These are phyloP conservation scores for Prosopocoilus inquinatus DNA, from an alignment of 2,888 invertebrate species.

Conservation along the genomic window DNA sequence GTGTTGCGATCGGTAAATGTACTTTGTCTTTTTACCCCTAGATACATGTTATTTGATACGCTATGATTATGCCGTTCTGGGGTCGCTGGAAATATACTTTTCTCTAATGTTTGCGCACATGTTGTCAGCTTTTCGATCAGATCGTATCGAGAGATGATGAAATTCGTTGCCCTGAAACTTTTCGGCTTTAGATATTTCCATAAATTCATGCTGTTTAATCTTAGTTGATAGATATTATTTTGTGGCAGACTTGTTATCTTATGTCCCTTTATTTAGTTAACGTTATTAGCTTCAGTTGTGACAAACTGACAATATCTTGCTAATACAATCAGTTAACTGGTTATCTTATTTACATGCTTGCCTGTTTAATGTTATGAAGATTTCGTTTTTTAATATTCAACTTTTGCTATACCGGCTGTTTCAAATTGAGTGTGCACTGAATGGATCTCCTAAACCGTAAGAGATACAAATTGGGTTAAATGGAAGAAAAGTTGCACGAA, in stretches of 20 bases:
- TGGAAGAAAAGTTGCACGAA: too few species aligned
- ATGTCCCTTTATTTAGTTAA: background rate
- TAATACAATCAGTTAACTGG: background rate
- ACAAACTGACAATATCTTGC: background rate
- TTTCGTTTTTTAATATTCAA: too few species aligned
- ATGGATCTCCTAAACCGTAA: too few species aligned
- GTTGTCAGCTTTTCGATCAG: too few species aligned
- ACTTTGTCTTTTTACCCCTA: conserved; percentile 16
- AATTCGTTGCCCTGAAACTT: too few species aligned
- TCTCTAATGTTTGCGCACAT: too few species aligned
- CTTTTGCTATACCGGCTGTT: too few species aligned
- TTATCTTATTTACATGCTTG: background rate
- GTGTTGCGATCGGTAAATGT: conserved; percentile 24
- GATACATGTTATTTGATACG: conserved; percentile 7
- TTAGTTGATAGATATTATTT: background rate
- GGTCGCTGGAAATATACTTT: too few species aligned
- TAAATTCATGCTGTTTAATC: background rate
- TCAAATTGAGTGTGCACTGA: too few species aligned
- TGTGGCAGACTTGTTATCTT: background rate
- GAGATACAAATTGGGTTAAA: too few species aligned
- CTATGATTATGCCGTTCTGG: conserved; percentile 2
- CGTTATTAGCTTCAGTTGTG: background rate
- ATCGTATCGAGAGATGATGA: too few species aligned
- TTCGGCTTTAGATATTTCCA: too few species aligned
- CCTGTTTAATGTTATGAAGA: background rate